These are phyloP conservation scores for Gastracanthus pulcherrimus DNA, from an alignment of 2,888 invertebrate genomes.

Conservation along the genomic window DNA sequence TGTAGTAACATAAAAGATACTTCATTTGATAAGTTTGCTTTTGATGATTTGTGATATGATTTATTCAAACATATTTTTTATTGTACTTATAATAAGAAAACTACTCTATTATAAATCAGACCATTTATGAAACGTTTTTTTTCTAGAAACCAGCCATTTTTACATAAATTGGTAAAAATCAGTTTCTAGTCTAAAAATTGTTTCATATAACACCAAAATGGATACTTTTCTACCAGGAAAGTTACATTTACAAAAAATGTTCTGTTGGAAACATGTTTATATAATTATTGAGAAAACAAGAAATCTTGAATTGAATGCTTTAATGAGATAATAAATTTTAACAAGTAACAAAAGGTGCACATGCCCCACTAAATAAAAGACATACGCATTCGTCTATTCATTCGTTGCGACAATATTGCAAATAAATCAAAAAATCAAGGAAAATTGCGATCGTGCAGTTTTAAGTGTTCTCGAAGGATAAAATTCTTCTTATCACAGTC, in stretches of 20 bases:
- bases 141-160: no score
- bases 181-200: background rate
- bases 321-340: slow-evolving; percentile 3
- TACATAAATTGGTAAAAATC: no score
- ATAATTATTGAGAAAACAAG: background rate
- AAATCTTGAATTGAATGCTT: background rate
- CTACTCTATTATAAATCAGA: no score
- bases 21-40: background rate
- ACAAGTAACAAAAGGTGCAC: slow-evolving; percentile 26
- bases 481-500: slow-evolving; percentile 75
- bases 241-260: no score
- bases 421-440: slow-evolving; percentile 26
- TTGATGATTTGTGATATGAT: background rate
- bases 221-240: no score
- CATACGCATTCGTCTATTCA: slow-evolving; percentile 18
- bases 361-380: slow-evolving; percentile 19
- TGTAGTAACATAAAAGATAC: background rate
- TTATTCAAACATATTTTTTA: no score
- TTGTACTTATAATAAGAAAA: no score
- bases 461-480: slow-evolving; percentile 62
- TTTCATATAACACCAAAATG: no score
- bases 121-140: no score
- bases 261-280: no score
- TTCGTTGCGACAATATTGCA: slow-evolving; percentile 32
- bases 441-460: slow-evolving; percentile 38